Conservation (phyloP, 2,797 vertebrate species). For the Xenentodon cancila region DNA sequence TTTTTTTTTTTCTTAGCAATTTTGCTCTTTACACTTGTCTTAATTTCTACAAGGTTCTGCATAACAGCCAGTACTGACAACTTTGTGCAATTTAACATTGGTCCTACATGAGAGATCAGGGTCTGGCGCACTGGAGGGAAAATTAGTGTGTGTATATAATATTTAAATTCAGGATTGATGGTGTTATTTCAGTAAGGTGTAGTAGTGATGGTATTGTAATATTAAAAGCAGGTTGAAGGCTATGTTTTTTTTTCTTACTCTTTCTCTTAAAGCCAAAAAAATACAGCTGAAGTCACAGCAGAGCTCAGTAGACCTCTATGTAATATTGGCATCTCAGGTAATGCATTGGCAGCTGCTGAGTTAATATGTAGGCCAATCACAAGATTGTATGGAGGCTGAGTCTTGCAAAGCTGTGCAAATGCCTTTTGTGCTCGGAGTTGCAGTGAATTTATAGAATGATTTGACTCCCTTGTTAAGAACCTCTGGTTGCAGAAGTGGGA, state of each 20-base stretch:
- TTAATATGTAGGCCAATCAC: slow-evolving; percentile 42
- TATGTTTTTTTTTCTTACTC: not conserved
- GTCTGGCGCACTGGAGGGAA: not conserved
- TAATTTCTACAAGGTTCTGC: not conserved
- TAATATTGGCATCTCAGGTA: slow-evolving; percentile 9
- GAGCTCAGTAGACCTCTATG: not conserved
- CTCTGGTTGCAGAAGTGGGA: slow-evolving; percentile 32
- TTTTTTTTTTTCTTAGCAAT: not conserved
- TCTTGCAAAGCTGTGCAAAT: slow-evolving; percentile 28
- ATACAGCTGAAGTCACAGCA: not conserved
- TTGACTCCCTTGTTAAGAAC: slow-evolving; percentile 34
- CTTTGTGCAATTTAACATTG: not conserved
- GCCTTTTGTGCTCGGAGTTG: slow-evolving; percentile 34
- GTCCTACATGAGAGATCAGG: slow-evolving; percentile 19
- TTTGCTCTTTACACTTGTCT: not conserved
- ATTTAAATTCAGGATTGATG: not conserved
- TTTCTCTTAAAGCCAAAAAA: slow-evolving; percentile 1
- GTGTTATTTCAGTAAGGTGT: not conserved
- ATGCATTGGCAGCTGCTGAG: slow-evolving; percentile 22
- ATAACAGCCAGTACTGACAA: not conserved
- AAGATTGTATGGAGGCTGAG: slow-evolving; percentile 20
- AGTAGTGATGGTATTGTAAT: not conserved
- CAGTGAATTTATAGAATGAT: slow-evolving; percentile 32
- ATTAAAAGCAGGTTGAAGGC: not conserved
- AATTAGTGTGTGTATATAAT: not conserved